Evolutionary conservation across 2,888 invertebrate genomes (phyloP).

Genomic region (Heliconius charithonia): DNA sequence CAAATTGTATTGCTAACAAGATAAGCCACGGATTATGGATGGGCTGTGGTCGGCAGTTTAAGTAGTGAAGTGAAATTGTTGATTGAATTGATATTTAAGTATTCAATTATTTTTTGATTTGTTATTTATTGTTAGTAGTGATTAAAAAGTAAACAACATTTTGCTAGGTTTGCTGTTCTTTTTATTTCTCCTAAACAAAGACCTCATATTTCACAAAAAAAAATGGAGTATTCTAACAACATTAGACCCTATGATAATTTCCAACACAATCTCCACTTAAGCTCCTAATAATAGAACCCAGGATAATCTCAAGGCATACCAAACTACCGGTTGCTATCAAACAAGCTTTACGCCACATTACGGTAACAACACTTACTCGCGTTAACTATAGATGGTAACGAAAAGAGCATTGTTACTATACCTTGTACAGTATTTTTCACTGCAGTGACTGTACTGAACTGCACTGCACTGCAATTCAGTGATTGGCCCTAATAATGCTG

Average conservation of each 20-base stretch:
- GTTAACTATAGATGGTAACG: slow-evolving; percentile 49
- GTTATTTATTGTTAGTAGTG: not conserved
- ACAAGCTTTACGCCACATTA: slow-evolving; percentile 48
- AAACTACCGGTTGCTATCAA: slow-evolving; percentile 45
- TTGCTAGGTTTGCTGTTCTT: no score
- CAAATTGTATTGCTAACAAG: slow-evolving; percentile 36
- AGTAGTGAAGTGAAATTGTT: not conserved
- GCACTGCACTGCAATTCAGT: slow-evolving; percentile 64
- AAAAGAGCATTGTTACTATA: slow-evolving; percentile 42
- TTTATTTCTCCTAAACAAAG: no score
- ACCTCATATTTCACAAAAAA: not conserved
- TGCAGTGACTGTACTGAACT: slow-evolving; percentile 49
- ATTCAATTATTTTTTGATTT: not conserved
- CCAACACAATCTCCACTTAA: slow-evolving; percentile 13
- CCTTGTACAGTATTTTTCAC: slow-evolving; percentile 63
- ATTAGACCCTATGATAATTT: not conserved
- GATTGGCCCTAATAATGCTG: slow-evolving; percentile 64
- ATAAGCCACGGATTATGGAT: not conserved
- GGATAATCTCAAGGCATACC: slow-evolving; percentile 48
- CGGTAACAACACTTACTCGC: slow-evolving; percentile 48
- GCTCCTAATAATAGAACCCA: slow-evolving; percentile 28
- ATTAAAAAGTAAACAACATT: not conserved
- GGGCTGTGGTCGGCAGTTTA: not conserved
- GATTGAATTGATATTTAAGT: not conserved
- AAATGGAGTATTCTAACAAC: not conserved